These are phyloP conservation scores for Sebastes fasciatus DNA, from an alignment of 2,113 vertebrate genomes.

Conservation along the genomic window DNA sequence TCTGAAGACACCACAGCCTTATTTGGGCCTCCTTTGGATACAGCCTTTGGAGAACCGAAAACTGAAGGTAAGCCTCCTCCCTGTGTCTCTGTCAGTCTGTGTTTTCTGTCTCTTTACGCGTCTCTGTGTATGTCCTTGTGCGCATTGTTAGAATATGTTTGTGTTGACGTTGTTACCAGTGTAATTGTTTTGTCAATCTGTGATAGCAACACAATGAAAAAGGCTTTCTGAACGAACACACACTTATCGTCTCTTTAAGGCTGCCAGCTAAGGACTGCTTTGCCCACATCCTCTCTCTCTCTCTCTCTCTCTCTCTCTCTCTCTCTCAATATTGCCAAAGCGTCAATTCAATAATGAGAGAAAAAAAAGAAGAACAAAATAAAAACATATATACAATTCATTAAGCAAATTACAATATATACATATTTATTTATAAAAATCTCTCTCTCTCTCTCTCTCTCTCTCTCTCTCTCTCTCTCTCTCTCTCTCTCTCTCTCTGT, in stretches of 20 bases:
- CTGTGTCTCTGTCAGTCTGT: neutral
- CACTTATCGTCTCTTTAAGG: slow-evolving; percentile 18
- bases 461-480: too few species aligned
- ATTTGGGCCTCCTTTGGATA: slow-evolving; percentile 96
- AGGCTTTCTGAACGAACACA: slow-evolving; percentile 14
- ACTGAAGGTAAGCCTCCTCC: slow-evolving; percentile 86
- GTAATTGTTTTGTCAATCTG: slow-evolving; percentile 15
- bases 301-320: slow-evolving; percentile 2
- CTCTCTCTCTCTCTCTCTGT: too few species aligned
- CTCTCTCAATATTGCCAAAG: too few species aligned
- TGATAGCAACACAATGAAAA: slow-evolving; percentile 6
- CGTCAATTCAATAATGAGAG: too few species aligned
- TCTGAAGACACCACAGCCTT: slow-evolving; percentile 87
- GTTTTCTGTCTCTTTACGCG: neutral
- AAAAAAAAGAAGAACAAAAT: too few species aligned
- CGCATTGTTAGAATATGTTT: neutral
- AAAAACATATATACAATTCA: too few species aligned
- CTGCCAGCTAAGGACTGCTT: slow-evolving; percentile 26
- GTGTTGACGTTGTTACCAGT: slow-evolving; percentile 3
- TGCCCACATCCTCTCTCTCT: slow-evolving; percentile 18
- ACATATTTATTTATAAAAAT: too few species aligned
- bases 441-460: too few species aligned
- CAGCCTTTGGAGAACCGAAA: slow-evolving; percentile 92
- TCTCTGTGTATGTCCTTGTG: slow-evolving; percentile 1
- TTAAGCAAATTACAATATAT: too few species aligned